phyloP scores from a whole-genome alignment of 2,797 vertebrate species.

The Galaxias olidus region DNA sequence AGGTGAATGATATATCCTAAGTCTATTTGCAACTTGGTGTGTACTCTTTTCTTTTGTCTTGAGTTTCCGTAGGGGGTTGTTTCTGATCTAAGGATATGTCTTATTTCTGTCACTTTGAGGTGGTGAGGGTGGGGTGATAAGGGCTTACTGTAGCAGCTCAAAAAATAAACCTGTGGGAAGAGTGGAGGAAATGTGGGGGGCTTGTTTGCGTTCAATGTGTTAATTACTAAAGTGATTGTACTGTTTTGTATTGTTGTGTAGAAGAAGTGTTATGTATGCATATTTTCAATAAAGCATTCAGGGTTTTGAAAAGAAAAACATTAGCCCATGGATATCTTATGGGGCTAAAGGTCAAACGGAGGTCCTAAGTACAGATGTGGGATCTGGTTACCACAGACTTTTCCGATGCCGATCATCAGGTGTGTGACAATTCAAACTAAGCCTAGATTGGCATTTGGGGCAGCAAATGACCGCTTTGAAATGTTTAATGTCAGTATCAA shows the following conservation, averaged over 20 bases:
- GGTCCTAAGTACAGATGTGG: constrained; percentile 15
- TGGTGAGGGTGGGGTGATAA: constrained; percentile 52
- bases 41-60: constrained; percentile 59
- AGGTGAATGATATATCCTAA: constrained; percentile 59
- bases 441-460: constrained; percentile 26
- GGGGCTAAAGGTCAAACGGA: constrained; percentile 35
- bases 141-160: constrained; percentile 73
- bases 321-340: constrained; percentile 52
- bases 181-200: constrained; percentile 55
- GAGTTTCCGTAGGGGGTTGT: constrained; percentile 59
- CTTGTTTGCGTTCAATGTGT: constrained; percentile 66
- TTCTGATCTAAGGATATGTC: constrained; percentile 67
- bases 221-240: constrained; percentile 60
- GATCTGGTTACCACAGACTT: constrained; percentile 17
- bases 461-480: neutral
- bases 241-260: constrained; percentile 66
- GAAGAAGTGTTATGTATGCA: constrained; percentile 59
- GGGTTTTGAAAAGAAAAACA: constrained; percentile 70
- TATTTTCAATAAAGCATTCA: constrained; percentile 70
- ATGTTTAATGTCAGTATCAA: too few relatives aligned
- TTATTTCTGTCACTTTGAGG: constrained; percentile 60
- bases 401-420: constrained; percentile 7
- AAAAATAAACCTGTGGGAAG: constrained; percentile 51
- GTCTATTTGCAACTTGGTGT: constrained; percentile 72
- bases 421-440: constrained; percentile 8